These are phyloP conservation scores for Chionodraco myersi DNA, from an alignment of 2,113 vertebrate species.

Conservation along the genomic window DNA sequence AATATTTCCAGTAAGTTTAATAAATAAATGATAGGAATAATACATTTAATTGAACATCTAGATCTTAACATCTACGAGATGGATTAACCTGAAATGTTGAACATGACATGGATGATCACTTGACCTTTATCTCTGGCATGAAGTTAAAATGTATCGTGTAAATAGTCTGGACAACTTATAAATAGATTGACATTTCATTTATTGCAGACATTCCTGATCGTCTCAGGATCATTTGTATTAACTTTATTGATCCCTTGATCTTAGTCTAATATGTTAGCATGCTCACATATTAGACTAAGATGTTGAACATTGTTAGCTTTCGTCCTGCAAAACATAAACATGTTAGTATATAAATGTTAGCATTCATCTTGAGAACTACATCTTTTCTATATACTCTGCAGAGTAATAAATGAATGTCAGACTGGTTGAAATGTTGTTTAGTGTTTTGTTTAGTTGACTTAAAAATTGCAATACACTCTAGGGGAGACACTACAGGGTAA, in stretches of 20 bases:
- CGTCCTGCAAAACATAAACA: too few relatives aligned
- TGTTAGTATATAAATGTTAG: too few relatives aligned
- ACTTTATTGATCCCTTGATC: neutral
- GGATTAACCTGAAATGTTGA: neutral
- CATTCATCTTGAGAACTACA: too few relatives aligned
- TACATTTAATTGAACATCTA: neutral
- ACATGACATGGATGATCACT: neutral
- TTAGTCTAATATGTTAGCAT: neutral
- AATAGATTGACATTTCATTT: neutral
- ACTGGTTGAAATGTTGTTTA: neutral
- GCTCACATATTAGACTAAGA: too few relatives aligned
- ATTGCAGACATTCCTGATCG: neutral
- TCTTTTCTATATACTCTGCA: too few relatives aligned
- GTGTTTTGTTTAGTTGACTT: too few relatives aligned
- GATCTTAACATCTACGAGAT: neutral
- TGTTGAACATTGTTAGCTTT: too few relatives aligned
- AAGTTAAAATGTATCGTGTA: neutral
- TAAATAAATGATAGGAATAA: neutral
- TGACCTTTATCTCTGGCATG: neutral
- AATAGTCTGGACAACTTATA: neutral
- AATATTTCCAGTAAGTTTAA: too few relatives aligned
- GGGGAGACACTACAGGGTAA: too few relatives aligned
- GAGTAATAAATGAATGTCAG: neutral
- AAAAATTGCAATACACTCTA: neutral
- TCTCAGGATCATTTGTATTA: neutral